Conservation (phyloP, 2,888 invertebrate genomes). For the Clivina fossor region DNA sequence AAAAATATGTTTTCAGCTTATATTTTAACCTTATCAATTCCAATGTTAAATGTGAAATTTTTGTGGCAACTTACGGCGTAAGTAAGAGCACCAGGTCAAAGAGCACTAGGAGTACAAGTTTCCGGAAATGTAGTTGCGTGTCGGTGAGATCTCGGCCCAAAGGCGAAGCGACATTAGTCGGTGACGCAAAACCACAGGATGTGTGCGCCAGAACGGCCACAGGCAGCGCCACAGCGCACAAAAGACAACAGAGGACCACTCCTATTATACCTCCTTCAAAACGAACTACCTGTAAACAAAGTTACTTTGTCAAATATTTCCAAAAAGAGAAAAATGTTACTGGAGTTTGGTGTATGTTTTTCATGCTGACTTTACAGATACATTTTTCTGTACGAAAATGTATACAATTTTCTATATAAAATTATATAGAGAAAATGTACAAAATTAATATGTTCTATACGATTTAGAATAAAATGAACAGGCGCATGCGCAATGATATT, state of each 20-base stretch:
- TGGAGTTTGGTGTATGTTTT: no score
- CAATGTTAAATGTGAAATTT: conserved; percentile 53
- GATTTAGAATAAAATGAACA: no score
- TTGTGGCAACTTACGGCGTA: conserved; percentile 52
- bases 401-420: no score
- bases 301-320: no score
- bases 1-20: no score
- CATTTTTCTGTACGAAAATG: no score
- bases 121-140: conserved; percentile 48
- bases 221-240: conserved; percentile 67
- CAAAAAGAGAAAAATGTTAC: no score
- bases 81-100: conserved; percentile 53
- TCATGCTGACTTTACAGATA: no score
- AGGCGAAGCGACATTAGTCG: conserved; percentile 48
- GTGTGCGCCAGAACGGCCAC: conserved; percentile 60
- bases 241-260: conserved; percentile 62
- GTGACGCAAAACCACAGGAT: conserved; percentile 48
- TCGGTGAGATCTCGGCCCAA: conserved; percentile 38
- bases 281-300: conserved; percentile 64
- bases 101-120: conserved; percentile 53
- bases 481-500: no score
- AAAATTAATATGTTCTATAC: no score
- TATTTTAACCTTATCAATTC: no score
- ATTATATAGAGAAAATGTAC: no score
- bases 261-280: conserved; percentile 70